Evolutionary conservation across 2,888 invertebrate genomes (phyloP).

Genomic region (Athalia cordata): DNA sequence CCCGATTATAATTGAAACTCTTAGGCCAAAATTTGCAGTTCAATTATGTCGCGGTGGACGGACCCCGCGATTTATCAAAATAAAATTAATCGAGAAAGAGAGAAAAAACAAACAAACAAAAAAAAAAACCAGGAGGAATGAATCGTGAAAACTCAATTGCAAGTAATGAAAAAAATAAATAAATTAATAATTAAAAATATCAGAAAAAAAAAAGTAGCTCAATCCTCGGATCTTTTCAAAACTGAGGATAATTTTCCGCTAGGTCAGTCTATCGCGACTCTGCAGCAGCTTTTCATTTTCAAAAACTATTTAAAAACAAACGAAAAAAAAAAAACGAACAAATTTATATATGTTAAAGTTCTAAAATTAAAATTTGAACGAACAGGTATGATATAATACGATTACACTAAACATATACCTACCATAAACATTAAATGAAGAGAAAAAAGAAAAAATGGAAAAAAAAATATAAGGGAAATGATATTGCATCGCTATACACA

Average conservation of each 20-base stretch:
- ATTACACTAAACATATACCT: conserved; percentile 38
- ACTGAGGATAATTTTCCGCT: conserved; percentile 23
- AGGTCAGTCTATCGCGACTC: conserved; percentile 49
- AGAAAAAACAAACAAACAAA: too few species aligned
- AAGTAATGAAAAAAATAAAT: too few species aligned
- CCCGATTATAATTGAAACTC: too few species aligned
- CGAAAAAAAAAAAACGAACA: conserved; percentile 44
- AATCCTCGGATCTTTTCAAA: too few species aligned
- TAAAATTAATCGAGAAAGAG: not conserved
- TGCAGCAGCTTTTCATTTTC: too few species aligned
- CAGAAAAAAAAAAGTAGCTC: too few species aligned
- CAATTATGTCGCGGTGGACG: conserved; percentile 23
- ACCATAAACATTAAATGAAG: conserved; percentile 1
- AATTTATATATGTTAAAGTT: conserved; percentile 24
- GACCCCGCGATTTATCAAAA: not conserved
- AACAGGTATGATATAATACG: conserved; percentile 35
- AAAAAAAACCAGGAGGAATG: too few species aligned
- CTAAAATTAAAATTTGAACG: too few species aligned
- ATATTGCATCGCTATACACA: conserved; percentile 58
- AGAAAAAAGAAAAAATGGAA: not conserved
- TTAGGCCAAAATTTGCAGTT: too few species aligned
- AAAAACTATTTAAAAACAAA: conserved; percentile 45
- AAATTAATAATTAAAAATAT: too few species aligned
- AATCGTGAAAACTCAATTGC: too few species aligned
- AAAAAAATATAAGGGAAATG: conserved; percentile 20